These are phyloP conservation scores for Lepidurus arcticus DNA, from an alignment of 1,140 invertebrate species.

Conservation along the genomic window DNA sequence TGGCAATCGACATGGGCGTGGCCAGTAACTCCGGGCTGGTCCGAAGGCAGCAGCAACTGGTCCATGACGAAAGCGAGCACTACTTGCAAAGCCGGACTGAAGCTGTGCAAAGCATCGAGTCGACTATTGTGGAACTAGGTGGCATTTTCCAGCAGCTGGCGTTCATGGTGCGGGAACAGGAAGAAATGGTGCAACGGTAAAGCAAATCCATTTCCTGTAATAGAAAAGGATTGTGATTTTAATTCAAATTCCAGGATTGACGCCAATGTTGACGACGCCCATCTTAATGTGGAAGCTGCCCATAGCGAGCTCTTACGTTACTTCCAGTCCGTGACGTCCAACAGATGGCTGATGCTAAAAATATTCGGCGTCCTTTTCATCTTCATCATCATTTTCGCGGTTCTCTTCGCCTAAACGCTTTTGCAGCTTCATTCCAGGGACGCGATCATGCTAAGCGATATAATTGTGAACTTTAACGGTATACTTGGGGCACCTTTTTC, in stretches of 20 bases:
- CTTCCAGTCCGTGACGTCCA: slow-evolving; percentile 94
- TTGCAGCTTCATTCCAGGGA: slow-evolving; percentile 27
- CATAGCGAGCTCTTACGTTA: slow-evolving; percentile 96
- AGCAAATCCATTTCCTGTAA: slow-evolving; percentile 34
- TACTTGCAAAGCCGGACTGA: slow-evolving; percentile 90
- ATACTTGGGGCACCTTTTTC: not conserved
- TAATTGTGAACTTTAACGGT: not conserved
- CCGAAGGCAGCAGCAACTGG: slow-evolving; percentile 55
- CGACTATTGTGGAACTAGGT: slow-evolving; percentile 97
- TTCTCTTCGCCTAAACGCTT: slow-evolving; percentile 74
- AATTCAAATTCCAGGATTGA: slow-evolving; percentile 70
- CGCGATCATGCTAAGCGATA: not conserved
- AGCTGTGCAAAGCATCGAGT: slow-evolving; percentile 98
- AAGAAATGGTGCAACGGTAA: slow-evolving; percentile 91
- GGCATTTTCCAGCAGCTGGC: slow-evolving; percentile 97
- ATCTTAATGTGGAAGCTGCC: slow-evolving; percentile 94
- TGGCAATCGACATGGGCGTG: slow-evolving; percentile 64
- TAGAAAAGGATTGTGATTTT: slow-evolving; percentile 31
- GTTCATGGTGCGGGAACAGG: slow-evolving; percentile 98
- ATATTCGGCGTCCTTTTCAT: slow-evolving; percentile 97
- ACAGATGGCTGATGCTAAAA: slow-evolving; percentile 99
- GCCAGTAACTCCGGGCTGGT: slow-evolving; percentile 37
- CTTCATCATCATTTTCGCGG: slow-evolving; percentile 98
- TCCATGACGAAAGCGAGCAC: slow-evolving; percentile 72
- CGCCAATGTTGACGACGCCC: slow-evolving; percentile 90